Base-by-base conservation (phyloP, 2,113 vertebrate species). In the Myrmophylax atrothorax region DNA sequence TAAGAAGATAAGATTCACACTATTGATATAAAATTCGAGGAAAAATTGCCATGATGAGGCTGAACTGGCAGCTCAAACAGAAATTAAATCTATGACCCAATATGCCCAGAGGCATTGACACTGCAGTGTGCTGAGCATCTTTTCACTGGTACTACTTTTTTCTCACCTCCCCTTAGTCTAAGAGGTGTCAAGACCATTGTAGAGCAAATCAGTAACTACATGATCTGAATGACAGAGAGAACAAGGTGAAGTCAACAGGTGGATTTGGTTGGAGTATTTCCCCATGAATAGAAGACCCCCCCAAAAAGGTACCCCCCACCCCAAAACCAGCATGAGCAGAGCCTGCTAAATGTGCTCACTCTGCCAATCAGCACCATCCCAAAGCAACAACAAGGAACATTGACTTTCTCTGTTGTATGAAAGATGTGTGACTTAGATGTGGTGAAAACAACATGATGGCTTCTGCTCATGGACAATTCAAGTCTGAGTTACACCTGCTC, bases 11-110 rank as follows among this genome's bases (percentile, higher is more conserved):
- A 94, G 70, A 50, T 22, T 66, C 10, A 9, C 0, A 1, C 3
- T 66, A 33, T n/a, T 73, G 66, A 73, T 24, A 88, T 5, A 50
- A 88, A 90, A 90, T 74, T 23, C 29, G 59, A 93, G 67, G 50
- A 19, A 91, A 66, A 94, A 50, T 23, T 91, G 44, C 66, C 44
- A 9, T 1, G 12, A 38, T 18, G 3, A 85, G 46, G 50, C 77
- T 84, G 58, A 67, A 76, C 35, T 72, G 62, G 62, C 74, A 95
- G 42, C 42, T 76, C 29, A 58, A 47, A 85, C 52, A 77, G 78
- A 75, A 85, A 59, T 40, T 28, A 59, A 33, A 74, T 15, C 59
- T 26, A 6, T 16, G 28, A 91, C 66, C 50, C 59, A 37, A 3
- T 47, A 12, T 35, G 50, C 62, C 78, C 74, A 66, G 44, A 47